Base-by-base conservation (phyloP, 2,113 vertebrate genomes). In the Eudorcas thomsonii region DNA sequence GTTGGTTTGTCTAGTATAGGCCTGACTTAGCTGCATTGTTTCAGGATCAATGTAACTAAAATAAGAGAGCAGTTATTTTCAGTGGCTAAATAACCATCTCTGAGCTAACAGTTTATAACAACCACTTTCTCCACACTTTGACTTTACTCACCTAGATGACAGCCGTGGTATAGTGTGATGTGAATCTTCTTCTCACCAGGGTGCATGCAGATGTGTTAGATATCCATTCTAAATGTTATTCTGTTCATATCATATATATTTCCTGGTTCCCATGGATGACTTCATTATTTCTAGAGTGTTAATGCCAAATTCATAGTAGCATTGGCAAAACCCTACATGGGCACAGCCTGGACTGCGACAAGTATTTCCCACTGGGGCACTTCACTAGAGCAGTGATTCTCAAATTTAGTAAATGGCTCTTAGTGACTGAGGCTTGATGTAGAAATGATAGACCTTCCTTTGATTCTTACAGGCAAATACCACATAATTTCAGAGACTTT, bases 41-140 rank as follows among this genome's bases (percentile, higher is more conserved):
- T 94, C 39, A 96, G 52, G 62, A 98, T 92, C 78, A 88, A 21
- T 88, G 55, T 94, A 84, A 88, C 23, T 97, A 57, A 96, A 96
- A 50, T 48, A 89, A 90, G 50, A 96, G 21, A 26, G 6, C 25
- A 94, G 45, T 78, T 95, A 67, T 67, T 90, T 90, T 90, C 92
- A 87, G 80, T 74, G 74, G 7, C 16, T 87, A 62, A 43, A 84
- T 84, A 96, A 45, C 52, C 21, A 88, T 88, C 50, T 94, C 91
- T 94, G n/a, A 94, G 50, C 88, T 90, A 39, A n/a, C 14, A 57
- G 23, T 87, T 95, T 90, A 21, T 85, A 85, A 80, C 8, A 96
- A 96, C 16, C 14, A 83, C 43, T 87, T 95, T 89, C n/a, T 96
- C 13, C 39, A 25, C 8, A 28, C 91, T 91, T 96, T 92, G 9